These are phyloP conservation scores for Hydrotaea cyrtoneurina DNA, from an alignment of 2,888 invertebrate species.

Conservation along the genomic window DNA sequence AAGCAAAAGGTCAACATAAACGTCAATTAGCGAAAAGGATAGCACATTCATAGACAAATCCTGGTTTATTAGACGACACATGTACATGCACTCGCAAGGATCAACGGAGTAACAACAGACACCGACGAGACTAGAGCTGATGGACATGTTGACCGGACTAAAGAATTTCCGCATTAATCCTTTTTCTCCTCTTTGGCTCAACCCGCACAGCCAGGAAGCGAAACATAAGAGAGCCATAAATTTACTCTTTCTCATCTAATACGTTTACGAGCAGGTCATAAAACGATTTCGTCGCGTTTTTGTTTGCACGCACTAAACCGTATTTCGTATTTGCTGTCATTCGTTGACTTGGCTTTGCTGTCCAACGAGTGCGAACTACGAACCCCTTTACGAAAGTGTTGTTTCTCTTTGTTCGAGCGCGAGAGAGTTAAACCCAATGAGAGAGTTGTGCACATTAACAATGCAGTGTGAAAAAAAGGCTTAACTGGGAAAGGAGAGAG, in stretches of 20 bases:
- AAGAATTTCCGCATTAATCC: constrained; percentile 75
- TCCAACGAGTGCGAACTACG: background rate
- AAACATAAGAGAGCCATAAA: constrained; percentile 67
- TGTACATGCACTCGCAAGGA: constrained; percentile 26
- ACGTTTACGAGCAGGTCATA: constrained; percentile 55
- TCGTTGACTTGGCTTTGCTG: constrained; percentile 62
- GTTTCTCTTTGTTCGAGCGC: constrained; percentile 7
- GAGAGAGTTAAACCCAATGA: background rate
- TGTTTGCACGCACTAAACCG: constrained; percentile 71
- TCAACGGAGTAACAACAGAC: background rate
- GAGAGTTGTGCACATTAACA: background rate
- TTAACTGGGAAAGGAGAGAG: constrained; percentile 52
- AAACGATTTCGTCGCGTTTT: constrained; percentile 65
- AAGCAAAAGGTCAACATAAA: constrained; percentile 51
- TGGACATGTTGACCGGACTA: constrained; percentile 48
- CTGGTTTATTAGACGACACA: constrained; percentile 18
- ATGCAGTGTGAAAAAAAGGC: constrained; percentile 53
- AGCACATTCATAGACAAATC: constrained; percentile 45
- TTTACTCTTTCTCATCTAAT: constrained; percentile 56
- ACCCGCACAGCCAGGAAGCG: constrained; percentile 70
- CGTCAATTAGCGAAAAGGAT: constrained; percentile 66
- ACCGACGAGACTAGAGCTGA: background rate
- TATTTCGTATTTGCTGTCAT: constrained; percentile 75
- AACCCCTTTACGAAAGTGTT: constrained; percentile 65
- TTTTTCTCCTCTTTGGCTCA: constrained; percentile 72